phyloP scores from a whole-genome alignment of 2,888 invertebrate genomes.

The Temnothorax rugatulus region DNA sequence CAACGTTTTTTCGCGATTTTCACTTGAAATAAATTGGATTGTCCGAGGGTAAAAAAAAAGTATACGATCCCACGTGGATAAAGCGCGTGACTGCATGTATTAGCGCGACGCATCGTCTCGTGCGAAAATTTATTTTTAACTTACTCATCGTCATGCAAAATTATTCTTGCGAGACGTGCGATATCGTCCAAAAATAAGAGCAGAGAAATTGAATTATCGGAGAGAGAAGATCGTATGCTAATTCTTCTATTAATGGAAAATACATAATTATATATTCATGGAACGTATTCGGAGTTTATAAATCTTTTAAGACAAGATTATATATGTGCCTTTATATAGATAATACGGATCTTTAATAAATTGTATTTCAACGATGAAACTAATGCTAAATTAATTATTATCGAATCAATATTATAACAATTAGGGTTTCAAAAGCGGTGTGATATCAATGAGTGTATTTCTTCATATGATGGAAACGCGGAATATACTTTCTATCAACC shows the following conservation, averaged over 20 bases:
- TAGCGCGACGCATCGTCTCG: constrained; percentile 47
- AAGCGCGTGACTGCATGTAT: constrained; percentile 26
- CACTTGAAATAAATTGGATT: constrained; percentile 32
- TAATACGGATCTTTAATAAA: background rate
- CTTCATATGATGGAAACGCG: background rate
- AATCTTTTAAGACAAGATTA: background rate
- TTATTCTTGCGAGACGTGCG: constrained; percentile 37
- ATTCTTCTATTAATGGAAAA: constrained; percentile 9
- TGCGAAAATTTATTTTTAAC: constrained; percentile 44
- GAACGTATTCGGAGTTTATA: constrained; percentile 9
- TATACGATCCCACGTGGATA: constrained; percentile 16
- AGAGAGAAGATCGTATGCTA: background rate
- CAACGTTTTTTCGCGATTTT: constrained; percentile 3
- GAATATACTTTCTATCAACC: background rate
- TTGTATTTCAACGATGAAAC: background rate
- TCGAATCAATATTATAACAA: background rate
- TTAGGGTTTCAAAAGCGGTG: background rate
- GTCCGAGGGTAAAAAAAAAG: constrained; percentile 13
- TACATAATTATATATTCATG: background rate
- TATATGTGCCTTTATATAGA: constrained; percentile 43
- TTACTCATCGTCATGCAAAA: constrained; percentile 37
- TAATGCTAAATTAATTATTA: constrained; percentile 12
- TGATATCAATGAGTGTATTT: background rate
- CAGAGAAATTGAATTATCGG: background rate
- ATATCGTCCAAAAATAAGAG: constrained; percentile 39